Evolutionary conservation across 1,140 invertebrate species (phyloP), one percentile per base, ranked within the genome.

Genomic region (Tetramorium simillimum): DNA sequence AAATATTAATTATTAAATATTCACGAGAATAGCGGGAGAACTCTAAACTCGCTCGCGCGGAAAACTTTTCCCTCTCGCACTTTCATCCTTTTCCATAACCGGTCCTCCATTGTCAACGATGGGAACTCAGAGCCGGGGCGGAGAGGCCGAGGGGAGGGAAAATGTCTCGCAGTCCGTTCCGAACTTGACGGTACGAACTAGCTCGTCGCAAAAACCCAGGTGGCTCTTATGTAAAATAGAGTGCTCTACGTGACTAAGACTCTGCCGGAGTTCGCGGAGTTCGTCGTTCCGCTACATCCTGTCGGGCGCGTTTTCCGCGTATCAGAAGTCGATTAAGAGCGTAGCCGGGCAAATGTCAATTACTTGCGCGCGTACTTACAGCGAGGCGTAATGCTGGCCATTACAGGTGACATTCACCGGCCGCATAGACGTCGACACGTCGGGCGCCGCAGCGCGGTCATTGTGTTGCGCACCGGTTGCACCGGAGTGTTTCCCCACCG

Each of bases 351-450:
- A 84, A 75, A 75, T 84, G 53, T 58, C 80, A 84, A 84, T 84
- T 84, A 84, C 40, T 73, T 10, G 40, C 21, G 63, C 46, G 43
- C 58, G 28, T 46, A 63, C 28, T 65, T 28, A n/a, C 46, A 40
- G 24, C 21, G 69, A 46, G 67, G 69, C 24, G 40, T 84, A 84
- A 73, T 84, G 69, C 33, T 56, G 53, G 40, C 56, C 69, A 73
- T 84, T 84, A 75, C 60, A 60, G 69, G 69, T 62, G 69, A 75
- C 80, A 62, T 84, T 84, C 80, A 84, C 53, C 80, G 69, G 53
- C 37, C 10, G 53, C 28, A 49, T 75, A 49, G 53, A 82, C 78
- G 78, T 70, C 65, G 63, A 81, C 67, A 58, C 80, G 37, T 84
- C 37, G 53, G 33, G 24, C 37, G n/a, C 16, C 21, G 53, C 49